Evolutionary conservation across 1,140 invertebrate genomes (phyloP), one percentile per base, ranked within the genome.

Genomic region (Habropoda laboriosa): DNA sequence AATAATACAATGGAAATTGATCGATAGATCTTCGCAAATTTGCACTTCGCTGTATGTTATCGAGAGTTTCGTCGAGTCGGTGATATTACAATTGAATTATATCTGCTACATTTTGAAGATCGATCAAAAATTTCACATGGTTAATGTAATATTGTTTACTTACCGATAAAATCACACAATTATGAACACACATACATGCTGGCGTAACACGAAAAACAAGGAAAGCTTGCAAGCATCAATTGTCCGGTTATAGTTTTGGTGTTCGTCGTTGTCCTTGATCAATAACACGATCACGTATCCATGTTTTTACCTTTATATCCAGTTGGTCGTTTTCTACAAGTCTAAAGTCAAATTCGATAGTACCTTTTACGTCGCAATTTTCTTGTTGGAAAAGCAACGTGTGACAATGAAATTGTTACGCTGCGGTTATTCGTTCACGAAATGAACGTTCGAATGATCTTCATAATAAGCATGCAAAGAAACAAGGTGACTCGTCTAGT

Each of bases 311-410:
- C 97, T 98, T 98, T 98, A 97, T 91, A 98, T 97, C 72, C 98
- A 94, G 97, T 98, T 87, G 96, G 7, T 60, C 21, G 3, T 57
- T 30, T 32, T 94, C 93, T 97, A 96, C 83, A 98, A 95, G 94
- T 98, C 97, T 95, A 98, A 96, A 94, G 97, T 97, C 93, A 98
- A 99, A 95, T 98, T n/a, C 97, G 91, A 98, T 98, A 91, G 98
- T 98, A 88, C 96, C 96, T 94, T 98, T 97, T 89, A 96, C 95
- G 94, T 98, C 97, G 94, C 98, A 98, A 6, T 42, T 91, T 98
- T 97, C 93, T 98, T 97, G 98, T 94, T 99, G 98, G 89, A 99
- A 94, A 82, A 99, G 96, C 94, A 99, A 99, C 98, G 98, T 98
- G 94, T 98, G 97, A 93, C 98, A 97, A n/a, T n/a, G n/a, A n/a